Evolutionary conservation across 2,797 vertebrate species (phyloP), one percentile per base, ranked within the genome.

Genomic region (Enteromius argenteus): DNA sequence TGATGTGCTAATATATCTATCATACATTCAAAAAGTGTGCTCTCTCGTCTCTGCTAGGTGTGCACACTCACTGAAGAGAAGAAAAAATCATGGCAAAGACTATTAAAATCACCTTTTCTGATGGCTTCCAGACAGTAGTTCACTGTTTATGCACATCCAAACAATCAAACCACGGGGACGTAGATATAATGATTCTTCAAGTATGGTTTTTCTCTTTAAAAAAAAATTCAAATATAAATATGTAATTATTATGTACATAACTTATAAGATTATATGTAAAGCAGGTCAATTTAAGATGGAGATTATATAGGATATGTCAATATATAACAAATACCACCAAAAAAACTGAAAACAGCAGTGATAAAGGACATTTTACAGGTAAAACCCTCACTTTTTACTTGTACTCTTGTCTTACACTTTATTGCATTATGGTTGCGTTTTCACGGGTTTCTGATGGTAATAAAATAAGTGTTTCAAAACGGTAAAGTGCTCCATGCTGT

Each of bases 1-100:
- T 93, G 90, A 93, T 94, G 93, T 94, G 94, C 93, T 94, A 88
- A 92, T 92, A 92, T 92, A 87, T 93, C 87, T 92, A 66, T 93
- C 91, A 92, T 92, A 92, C 92, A 93, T 91, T 90, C 92, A 91
- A 88, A 90, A 90, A 87, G 44, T 84, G 46, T 58, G 67, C 37
- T 53, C 85, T 81, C 84, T 79, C 72, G 66, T 58, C 68, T 86
- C 76, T 68, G 30, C 68, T 77, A 44, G 67, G 6, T 69, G 68
- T 68, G 76, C 7, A 73, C 76, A 77, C 64, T 81, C 72, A 79
- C 68, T 81, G 78, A 84, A 82, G 72, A 79, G 90, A 80, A 86
- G 17, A 10, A 76, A 49, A 39, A 76, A 23, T 58, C 49, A 77
- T 49, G 35, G n/a, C 71, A 82, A 62, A 51, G 21, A 23, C 13